Base-by-base conservation (phyloP, 2,888 invertebrate genomes). In the Amphimallon solstitiale region DNA sequence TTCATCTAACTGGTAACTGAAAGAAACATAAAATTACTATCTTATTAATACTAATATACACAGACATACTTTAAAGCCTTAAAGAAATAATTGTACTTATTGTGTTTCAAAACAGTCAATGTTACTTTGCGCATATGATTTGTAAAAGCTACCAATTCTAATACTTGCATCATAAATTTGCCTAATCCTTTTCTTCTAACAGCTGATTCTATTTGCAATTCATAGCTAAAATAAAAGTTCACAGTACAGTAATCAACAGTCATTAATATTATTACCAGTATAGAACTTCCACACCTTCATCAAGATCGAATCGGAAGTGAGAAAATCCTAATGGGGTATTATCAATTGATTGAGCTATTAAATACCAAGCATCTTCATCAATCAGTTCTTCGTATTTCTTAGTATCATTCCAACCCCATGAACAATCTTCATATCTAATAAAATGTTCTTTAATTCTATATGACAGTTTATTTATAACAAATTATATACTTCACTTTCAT, bases 231-330 rank as follows among this genome's bases (percentile, higher is more conserved):
- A 80, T 67, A 63, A 63, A 54, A n/a, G 23, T 21, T 17, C 12
- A 37, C 12, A 29, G 15, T 64, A 12, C 17, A 12, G 6, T 63
- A 21, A 17, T 40, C 9, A 10, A 35, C 19, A 10, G 1, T 40
- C 2, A 4, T 56, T 9, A 21, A 56, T 40, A 17, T 37, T 10
- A 48, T 83, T 80, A 92, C 92, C 92, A 92, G 80, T 93, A 94
- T 5, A 94, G 80, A 4, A 93, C 93, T 76, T 90, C 89, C 54
- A 88, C 84, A 12, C 90, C 92, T 79, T 88, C 88, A 78, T 94
- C 94, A 83, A 93, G 85, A 78, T 93, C 94, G 83, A 94, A 94
- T 78, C 94, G 84, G 80, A 93, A 94, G 82, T 94, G 93, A 61
- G 90, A 88, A 81, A 92, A 93, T 1, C 90, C 94, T 60, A 92